Evolutionary conservation across 2,797 vertebrate genomes (phyloP), one percentile per base, ranked within the genome.

Genomic region (Tachyglossus aculeatus): DNA sequence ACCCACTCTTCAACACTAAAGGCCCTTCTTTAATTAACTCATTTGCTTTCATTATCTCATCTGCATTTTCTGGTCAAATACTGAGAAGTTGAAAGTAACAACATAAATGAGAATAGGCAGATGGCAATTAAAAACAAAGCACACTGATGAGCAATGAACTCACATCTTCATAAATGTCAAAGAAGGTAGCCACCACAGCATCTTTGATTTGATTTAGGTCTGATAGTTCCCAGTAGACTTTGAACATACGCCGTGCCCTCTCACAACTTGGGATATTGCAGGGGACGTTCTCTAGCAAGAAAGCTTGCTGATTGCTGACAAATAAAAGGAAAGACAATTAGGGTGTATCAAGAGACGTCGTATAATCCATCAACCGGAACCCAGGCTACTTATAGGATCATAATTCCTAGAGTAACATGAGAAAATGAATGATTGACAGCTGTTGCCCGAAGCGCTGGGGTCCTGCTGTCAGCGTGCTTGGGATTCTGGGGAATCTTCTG

Each of bases 161-260:
- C 79, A 99, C 98, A 5, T 99, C 98, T 90, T 99, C 98, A 3
- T 98, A 98, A 90, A 99, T 96, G 92, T 99, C 97, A 84, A 98
- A 99, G 92, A 99, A 99, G 14, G 96, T 96, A 11, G 97, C 96
- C 52, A 96, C 90, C 78, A 90, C 54, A 0, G 97, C 96, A 4
- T 94, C 93, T 71, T 91, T 91, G 89, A 99, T 95, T 82, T 95
- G 93, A 62, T 93, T 95, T 45, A 99, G 92, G 81, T 96, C 96
- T 0, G 92, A 87, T 51, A 96, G 95, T 69, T 98, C 97, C 97
- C 97, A 98, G 84, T 93, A 95, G 81, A 98, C 93, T 74, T 67
- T 93, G 74, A 99, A 98, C 95, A 95, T 96, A 15, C 98, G 94
- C 18, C 89, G 93, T 0, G 75, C 86, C 0, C 81, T 86, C 19